These are phyloP conservation scores for Calameuta idolon DNA, from an alignment of 2,888 invertebrate genomes.

Conservation along the genomic window DNA sequence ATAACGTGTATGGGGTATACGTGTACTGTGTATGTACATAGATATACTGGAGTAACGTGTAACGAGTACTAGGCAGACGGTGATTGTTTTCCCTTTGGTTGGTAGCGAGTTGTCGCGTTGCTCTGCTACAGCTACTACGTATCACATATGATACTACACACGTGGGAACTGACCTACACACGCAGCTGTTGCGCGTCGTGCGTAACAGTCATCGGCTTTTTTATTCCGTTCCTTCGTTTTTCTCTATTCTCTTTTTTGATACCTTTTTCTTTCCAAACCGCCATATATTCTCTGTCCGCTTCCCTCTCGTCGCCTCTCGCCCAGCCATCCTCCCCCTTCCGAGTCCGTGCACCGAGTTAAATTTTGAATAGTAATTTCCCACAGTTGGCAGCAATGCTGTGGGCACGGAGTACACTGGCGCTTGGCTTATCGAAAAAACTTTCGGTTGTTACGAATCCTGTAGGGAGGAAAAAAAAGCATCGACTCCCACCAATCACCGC, in stretches of 20 bases:
- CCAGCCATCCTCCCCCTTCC: too few species aligned
- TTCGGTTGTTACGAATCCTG: constrained; percentile 19
- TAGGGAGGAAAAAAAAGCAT: constrained; percentile 15
- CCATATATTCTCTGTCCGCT: background rate
- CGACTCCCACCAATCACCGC: background rate
- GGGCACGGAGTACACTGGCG: constrained; percentile 4
- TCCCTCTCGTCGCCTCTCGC: background rate
- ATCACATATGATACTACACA: background rate
- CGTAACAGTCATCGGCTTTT: constrained; percentile 3
- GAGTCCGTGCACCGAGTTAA: background rate
- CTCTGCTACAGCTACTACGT: background rate
- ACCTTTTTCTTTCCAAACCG: background rate
- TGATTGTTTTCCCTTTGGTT: background rate
- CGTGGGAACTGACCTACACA: constrained; percentile 39
- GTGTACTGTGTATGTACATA: background rate
- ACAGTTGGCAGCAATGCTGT: constrained; percentile 12
- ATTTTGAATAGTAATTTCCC: constrained; percentile 24
- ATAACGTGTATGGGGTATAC: background rate
- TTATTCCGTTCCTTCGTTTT: background rate
- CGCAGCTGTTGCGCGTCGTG: constrained; percentile 25
- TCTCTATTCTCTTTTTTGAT: background rate
- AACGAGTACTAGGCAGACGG: background rate
- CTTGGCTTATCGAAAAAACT: constrained; percentile 12
- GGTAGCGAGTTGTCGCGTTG: background rate
- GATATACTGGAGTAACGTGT: background rate